Evolutionary conservation across 2,113 vertebrate species (phyloP).

Genomic region (Dicaeum eximium): DNA sequence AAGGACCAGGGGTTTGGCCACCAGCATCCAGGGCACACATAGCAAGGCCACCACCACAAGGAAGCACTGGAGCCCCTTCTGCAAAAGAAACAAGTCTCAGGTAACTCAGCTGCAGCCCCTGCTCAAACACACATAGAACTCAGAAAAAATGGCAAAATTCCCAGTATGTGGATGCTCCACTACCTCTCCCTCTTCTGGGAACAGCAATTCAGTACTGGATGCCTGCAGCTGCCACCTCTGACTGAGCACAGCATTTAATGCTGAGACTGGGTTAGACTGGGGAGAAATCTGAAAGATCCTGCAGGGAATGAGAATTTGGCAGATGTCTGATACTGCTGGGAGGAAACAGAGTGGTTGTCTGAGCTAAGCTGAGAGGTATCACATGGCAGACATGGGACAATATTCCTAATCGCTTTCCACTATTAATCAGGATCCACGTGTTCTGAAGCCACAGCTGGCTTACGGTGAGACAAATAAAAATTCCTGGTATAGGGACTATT

Average conservation of each 20-base stretch:
- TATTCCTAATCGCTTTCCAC: not conserved
- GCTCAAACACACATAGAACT: not conserved
- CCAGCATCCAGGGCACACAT: conserved; percentile 93
- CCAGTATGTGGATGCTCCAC: not conserved
- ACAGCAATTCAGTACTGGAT: not conserved
- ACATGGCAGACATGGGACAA: not conserved
- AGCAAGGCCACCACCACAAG: conserved; percentile 87
- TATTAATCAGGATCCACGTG: not conserved
- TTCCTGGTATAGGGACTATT: not conserved
- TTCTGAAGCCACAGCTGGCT: not conserved
- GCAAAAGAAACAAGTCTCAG: conserved; percentile 26
- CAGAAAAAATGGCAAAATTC: not conserved
- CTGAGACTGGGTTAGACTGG: not conserved
- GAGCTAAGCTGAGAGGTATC: not conserved
- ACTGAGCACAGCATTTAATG: not conserved
- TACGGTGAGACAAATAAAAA: not conserved
- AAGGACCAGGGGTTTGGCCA: conserved; percentile 90
- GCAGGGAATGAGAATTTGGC: not conserved
- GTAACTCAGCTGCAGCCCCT: not conserved
- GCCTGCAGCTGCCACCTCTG: not conserved
- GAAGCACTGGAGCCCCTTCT: conserved; percentile 87
- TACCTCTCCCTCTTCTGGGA: not conserved
- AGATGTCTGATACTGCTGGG: not conserved
- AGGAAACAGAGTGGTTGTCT: fast-evolving
- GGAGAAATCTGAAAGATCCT: not conserved